Base-by-base conservation (phyloP, 2,797 vertebrate species). In the Coilia nasus region DNA sequence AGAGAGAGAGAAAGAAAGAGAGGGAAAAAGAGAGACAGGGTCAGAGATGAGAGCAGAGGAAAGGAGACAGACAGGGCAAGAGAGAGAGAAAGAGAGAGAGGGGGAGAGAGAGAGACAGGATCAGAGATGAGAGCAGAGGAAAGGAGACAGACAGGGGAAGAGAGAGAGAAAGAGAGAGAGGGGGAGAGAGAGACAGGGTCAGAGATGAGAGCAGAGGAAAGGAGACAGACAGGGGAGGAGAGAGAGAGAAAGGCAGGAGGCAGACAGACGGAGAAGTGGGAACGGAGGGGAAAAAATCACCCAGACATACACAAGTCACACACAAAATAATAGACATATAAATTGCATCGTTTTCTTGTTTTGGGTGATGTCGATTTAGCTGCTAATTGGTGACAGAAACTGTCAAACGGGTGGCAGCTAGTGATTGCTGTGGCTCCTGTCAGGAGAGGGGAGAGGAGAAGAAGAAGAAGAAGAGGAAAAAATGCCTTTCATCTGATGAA, bases 371-470 rank as follows among this genome's bases (percentile, higher is more conserved):
- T 97, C 97, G 98, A 98, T 99, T 99, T 98, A 97, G 96, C 96
- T 97, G 97, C 98, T 99, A 99, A 99, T 99, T 99, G 98, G 97
- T 98, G 98, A 99, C 98, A 99, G 98, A 98, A 99, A 96, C 98
- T 99, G 97, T 99, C 98, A 99, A 97, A 96, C 91, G 97, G 96
- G 95, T 97, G 97, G 97, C 97, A 98, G 96, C 95, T 96, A 97
- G 96, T 96, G 96, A 96, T 96, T 93, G 95, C 92, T 88, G 96
- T 95, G 95, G 96, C 96, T 97, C 96, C 97, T 96, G 96, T 97
- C 95, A 95, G 97, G 97, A 97, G 97, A 96, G 96, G 97, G 88
- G 85, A 87, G 7, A 62, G 81, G 82, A 81, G 50, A 28, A 71
- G 47, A 44, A 81, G 54, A 85, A 15, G 89, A 28, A 88, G 81